Evolutionary conservation across 2,888 invertebrate genomes (phyloP).

Genomic region (Troilus luridus): DNA sequence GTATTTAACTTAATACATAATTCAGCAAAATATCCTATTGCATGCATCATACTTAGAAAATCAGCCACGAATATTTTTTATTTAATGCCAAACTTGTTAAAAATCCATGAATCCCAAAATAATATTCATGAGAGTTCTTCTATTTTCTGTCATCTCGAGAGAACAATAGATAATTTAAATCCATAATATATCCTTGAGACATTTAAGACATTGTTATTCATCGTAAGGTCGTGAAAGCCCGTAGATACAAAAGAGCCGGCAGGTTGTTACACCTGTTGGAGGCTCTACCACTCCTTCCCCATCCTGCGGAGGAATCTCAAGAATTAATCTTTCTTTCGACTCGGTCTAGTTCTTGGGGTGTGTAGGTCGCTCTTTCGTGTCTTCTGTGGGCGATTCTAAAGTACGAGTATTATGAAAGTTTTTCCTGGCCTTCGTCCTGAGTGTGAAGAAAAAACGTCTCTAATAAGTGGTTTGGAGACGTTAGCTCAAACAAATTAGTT

Average conservation of each 20-base stretch:
- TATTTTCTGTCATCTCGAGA: background rate
- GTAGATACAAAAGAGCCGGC: background rate
- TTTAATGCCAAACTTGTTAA: background rate
- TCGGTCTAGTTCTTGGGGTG: constrained; percentile 20
- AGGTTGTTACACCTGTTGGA: constrained; percentile 29
- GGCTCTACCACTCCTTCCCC: constrained; percentile 10
- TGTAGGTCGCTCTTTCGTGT: background rate
- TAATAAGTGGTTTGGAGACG: background rate
- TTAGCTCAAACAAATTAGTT: background rate
- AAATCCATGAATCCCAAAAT: background rate
- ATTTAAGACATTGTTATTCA: constrained; percentile 23
- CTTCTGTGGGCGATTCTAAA: background rate
- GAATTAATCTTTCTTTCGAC: constrained; percentile 36
- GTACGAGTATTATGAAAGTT: background rate
- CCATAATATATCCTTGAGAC: background rate
- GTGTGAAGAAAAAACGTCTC: background rate
- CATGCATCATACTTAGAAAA: background rate
- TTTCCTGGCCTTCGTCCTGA: background rate
- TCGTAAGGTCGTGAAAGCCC: background rate
- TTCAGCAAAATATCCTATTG: too few relatives aligned
- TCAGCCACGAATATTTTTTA: background rate
- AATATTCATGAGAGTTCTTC: background rate
- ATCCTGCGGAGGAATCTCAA: background rate
- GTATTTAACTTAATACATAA: too few relatives aligned
- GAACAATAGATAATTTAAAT: constrained; percentile 35